These are phyloP conservation scores for Denticeps clupeoides DNA, from an alignment of 2,797 vertebrate genomes.

Conservation along the genomic window DNA sequence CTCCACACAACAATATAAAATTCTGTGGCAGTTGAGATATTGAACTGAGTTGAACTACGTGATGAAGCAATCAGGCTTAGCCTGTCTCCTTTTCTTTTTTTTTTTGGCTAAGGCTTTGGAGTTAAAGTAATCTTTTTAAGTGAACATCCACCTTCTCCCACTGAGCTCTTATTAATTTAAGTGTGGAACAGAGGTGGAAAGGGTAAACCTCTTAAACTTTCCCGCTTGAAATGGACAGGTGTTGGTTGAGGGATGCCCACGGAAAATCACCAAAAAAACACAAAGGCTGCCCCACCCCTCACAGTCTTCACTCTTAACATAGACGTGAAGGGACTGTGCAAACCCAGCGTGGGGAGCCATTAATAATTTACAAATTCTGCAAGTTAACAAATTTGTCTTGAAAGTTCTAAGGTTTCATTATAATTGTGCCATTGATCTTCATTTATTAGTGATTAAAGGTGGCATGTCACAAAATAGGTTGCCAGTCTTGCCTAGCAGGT, in stretches of 20 bases:
- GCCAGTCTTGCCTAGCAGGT: background rate
- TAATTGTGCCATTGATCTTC: background rate
- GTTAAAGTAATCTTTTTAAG: constrained; percentile 19
- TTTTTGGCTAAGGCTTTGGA: constrained; percentile 1
- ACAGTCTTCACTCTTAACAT: too few species aligned
- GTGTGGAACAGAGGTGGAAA: background rate
- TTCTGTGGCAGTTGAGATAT: constrained; percentile 1
- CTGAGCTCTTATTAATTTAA: constrained; percentile 4
- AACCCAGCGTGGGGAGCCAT: too few species aligned
- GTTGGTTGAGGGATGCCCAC: background rate
- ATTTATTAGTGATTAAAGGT: background rate
- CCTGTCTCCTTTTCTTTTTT: background rate
- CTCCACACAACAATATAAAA: constrained; percentile 1
- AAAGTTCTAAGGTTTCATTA: background rate
- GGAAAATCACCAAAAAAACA: background rate
- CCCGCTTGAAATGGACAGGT: background rate
- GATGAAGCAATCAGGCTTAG: constrained; percentile 14
- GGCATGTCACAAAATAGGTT: background rate
- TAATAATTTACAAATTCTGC: too few species aligned
- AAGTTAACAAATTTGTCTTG: background rate
- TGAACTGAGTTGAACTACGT: too few species aligned
- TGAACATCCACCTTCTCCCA: background rate
- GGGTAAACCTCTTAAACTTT: constrained; percentile 3
- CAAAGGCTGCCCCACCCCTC: too few species aligned
- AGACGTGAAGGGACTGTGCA: too few species aligned